Evolutionary conservation across 2,888 invertebrate species (phyloP).

Genomic region (Spilosoma lubricipeda): DNA sequence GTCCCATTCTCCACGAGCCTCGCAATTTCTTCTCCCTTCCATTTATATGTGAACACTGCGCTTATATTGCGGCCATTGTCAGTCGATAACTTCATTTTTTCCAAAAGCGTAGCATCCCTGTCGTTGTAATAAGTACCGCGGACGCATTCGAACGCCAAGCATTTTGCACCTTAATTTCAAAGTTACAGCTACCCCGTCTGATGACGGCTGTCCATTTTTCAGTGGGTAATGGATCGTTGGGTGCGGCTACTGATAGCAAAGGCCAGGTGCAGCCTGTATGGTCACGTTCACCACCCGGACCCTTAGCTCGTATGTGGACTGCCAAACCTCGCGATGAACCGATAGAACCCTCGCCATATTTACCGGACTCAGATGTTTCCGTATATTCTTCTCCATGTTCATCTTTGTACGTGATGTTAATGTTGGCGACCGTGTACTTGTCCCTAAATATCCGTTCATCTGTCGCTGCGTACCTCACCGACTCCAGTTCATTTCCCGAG

Average conservation of each 20-base stretch:
- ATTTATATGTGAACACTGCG: constrained; percentile 92
- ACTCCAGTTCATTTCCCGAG: no score
- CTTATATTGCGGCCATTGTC: constrained; percentile 93
- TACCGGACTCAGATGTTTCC: no score
- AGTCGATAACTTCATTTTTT: no score
- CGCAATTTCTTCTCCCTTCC: constrained; percentile 91
- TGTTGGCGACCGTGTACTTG: no score
- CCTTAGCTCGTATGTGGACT: constrained; percentile 89
- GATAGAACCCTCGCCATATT: constrained; percentile 90
- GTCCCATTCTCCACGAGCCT: constrained; percentile 89
- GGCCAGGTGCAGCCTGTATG: constrained; percentile 89
- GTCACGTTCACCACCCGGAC: constrained; percentile 77
- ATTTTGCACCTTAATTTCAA: constrained; percentile 92
- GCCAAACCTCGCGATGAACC: constrained; percentile 89
- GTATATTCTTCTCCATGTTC: no score
- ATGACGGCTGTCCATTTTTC: constrained; percentile 94
- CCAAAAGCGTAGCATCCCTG: no score
- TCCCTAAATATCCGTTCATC: no score
- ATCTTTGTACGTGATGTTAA: no score
- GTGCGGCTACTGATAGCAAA: constrained; percentile 82
- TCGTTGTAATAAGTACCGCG: no score
- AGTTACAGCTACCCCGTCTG: constrained; percentile 92
- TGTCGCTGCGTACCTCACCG: no score
- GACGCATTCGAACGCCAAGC: no score
- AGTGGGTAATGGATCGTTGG: constrained; percentile 79